phyloP scores from a whole-genome alignment of 2,888 invertebrate genomes.

The Alviniconcha strummeri region DNA sequence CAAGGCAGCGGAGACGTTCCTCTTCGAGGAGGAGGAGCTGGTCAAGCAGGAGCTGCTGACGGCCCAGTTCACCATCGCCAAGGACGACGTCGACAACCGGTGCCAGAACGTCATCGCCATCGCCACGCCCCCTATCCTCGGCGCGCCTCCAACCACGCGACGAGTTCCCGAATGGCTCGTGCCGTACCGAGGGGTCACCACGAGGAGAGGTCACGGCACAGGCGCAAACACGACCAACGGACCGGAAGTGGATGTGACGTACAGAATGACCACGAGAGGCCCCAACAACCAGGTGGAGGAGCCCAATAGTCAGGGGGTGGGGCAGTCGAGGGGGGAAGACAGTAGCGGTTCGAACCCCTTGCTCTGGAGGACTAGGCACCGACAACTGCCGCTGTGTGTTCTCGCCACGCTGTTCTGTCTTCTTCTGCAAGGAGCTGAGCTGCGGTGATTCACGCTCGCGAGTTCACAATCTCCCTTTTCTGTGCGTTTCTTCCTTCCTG shows the following conservation, averaged over 20 bases:
- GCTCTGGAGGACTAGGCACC: not conserved
- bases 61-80: constrained; percentile 38
- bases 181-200: not conserved
- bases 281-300: not conserved
- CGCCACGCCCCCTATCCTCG: not conserved
- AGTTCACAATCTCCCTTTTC: no score
- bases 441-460: no score
- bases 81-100: constrained; percentile 26
- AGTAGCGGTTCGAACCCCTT: not conserved
- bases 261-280: not conserved
- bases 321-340: not conserved
- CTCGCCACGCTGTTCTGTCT: not conserved
- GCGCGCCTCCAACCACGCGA: not conserved
- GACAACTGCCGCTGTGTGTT: not conserved
- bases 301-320: not conserved
- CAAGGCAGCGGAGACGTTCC: constrained; percentile 38
- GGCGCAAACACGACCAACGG: not conserved
- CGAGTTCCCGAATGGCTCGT: not conserved
- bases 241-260: constrained; percentile 10
- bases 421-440: no score
- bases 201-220: no score
- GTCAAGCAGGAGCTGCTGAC: constrained; percentile 21
- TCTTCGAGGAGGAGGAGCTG: constrained; percentile 28
- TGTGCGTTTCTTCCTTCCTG: not conserved
- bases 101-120: constrained; percentile 24